phyloP scores from a whole-genome alignment of 2,888 invertebrate species.

The Scaptomyza tumidula region DNA sequence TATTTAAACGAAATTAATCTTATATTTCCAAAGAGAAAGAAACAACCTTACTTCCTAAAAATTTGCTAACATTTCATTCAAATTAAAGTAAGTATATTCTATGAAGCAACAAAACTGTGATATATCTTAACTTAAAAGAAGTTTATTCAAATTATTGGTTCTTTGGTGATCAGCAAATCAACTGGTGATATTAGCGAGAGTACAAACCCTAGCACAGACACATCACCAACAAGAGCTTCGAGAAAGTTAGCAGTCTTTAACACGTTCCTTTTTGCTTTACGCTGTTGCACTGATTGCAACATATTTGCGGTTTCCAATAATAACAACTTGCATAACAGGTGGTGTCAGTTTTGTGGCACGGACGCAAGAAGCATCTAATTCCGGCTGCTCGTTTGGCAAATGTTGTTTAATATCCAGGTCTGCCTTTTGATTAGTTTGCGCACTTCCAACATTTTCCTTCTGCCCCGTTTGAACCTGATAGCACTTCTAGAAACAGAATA shows the following conservation, averaged over 20 bases:
- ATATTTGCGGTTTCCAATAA: constrained; percentile 57
- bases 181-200: background rate
- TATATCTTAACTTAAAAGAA: too few relatives aligned
- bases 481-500: constrained; percentile 38
- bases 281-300: constrained; percentile 57
- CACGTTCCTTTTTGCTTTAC: constrained; percentile 1
- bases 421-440: background rate
- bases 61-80: too few relatives aligned
- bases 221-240: background rate
- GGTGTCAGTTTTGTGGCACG: constrained; percentile 31
- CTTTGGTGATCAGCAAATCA: background rate
- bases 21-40: too few relatives aligned
- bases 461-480: background rate
- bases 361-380: background rate
- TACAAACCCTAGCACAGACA: background rate
- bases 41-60: too few relatives aligned
- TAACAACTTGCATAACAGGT: constrained; percentile 58
- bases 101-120: too few relatives aligned
- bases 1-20: too few relatives aligned
- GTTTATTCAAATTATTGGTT: background rate
- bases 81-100: too few relatives aligned
- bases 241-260: background rate
- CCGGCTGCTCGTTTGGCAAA: background rate
- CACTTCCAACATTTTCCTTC: background rate
- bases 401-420: too few relatives aligned